Conservation (phyloP, 2,797 vertebrate genomes). For the Mallotus villosus region DNA sequence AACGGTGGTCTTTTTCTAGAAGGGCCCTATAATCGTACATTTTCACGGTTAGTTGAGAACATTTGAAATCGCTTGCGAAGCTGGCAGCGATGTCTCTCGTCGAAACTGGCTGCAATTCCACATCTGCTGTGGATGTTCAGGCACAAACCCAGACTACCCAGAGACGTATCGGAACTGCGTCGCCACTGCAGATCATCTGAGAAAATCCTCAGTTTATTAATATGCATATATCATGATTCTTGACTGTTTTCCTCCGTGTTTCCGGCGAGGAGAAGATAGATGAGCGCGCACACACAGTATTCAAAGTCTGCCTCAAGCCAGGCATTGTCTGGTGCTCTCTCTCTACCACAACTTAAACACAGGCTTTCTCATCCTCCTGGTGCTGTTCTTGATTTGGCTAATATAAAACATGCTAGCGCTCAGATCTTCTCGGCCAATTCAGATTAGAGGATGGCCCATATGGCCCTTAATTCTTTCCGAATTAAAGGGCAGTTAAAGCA, state of each 20-base stretch:
- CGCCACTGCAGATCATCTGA: slow-evolving; percentile 50
- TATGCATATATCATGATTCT: slow-evolving; percentile 58
- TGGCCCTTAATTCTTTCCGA: slow-evolving; percentile 69
- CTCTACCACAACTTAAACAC: background rate
- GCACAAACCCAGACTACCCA: slow-evolving; percentile 40
- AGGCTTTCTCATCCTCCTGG: slow-evolving; percentile 18
- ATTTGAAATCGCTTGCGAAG: background rate
- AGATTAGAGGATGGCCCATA: slow-evolving; percentile 70
- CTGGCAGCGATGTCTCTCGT: no score
- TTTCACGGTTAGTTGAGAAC: background rate
- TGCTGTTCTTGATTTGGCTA: slow-evolving; percentile 56
- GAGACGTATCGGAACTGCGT: slow-evolving; percentile 20
- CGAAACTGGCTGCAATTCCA: background rate
- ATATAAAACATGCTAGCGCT: slow-evolving; percentile 60
- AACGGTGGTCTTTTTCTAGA: slow-evolving; percentile 25
- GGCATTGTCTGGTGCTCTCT: background rate
- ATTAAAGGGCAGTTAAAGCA: slow-evolving; percentile 64
- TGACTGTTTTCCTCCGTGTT: slow-evolving; percentile 40
- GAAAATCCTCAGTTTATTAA: slow-evolving; percentile 64
- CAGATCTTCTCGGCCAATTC: slow-evolving; percentile 55
- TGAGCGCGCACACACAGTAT: background rate
- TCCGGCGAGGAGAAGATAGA: background rate
- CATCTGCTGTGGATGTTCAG: slow-evolving; percentile 13
- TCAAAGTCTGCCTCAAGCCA: no score
- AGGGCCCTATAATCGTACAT: background rate